Percentiles rank a stretch among this genome's conserved stretches.
Conservation (phyloP, 2,113 vertebrate genomes). For the Bubalus kerabau region DNA sequence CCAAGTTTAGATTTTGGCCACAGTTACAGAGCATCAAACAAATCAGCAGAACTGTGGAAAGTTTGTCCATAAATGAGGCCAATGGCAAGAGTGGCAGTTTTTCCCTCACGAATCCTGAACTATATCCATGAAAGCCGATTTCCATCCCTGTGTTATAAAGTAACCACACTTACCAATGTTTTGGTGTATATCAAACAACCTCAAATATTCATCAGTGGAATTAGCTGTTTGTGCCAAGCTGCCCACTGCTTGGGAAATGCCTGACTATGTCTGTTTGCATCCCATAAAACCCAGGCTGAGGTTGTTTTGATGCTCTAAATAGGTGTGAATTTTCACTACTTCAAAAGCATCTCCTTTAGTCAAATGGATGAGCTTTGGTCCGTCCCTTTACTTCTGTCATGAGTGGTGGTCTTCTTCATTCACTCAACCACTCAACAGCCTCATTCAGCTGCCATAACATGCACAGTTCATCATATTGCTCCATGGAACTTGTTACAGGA, state of each 20-base stretch:
- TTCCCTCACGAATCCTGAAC: background rate
- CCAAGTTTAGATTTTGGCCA: background rate
- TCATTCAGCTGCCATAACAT: background rate
- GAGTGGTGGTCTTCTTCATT: background rate
- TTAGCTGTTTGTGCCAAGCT: background rate
- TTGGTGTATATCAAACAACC: background rate
- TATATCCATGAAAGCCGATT: background rate
- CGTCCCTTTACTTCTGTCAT: background rate
- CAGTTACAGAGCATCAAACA: background rate
- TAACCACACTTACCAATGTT: background rate
- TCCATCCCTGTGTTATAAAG: background rate
- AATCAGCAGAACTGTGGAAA: background rate
- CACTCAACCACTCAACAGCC: background rate
- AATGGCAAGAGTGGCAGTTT: background rate
- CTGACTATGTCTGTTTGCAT: background rate
- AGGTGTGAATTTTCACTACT: background rate
- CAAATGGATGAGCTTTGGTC: background rate
- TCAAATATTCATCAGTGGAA: background rate
- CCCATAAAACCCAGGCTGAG: background rate
- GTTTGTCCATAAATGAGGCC: background rate
- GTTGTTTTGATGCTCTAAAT: background rate
- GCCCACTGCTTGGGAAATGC: background rate
- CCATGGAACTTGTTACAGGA: background rate
- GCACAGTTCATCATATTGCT: background rate
- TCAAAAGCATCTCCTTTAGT: background rate